These are phyloP conservation scores for Psylliodes chrysocephalus DNA, from an alignment of 2,888 invertebrate genomes.

Conservation along the genomic window DNA sequence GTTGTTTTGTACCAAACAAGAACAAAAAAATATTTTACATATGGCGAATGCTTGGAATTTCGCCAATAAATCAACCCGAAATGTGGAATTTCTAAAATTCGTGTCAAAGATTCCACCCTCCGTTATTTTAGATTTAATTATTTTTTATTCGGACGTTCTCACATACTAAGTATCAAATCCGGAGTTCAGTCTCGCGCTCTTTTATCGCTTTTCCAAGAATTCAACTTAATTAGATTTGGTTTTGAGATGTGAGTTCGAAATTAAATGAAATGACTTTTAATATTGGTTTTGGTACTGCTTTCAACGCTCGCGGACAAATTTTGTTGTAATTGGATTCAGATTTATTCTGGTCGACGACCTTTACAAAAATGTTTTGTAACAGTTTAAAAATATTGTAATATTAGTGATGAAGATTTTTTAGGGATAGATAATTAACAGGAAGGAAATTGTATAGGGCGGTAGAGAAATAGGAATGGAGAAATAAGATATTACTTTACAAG, in stretches of 20 bases:
- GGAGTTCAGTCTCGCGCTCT: neutral
- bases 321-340: too few relatives aligned
- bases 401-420: too few relatives aligned
- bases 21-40: too few relatives aligned
- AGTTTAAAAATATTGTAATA: too few relatives aligned
- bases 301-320: neutral
- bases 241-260: neutral
- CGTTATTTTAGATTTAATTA: slow-evolving; percentile 2
- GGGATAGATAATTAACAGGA: too few relatives aligned
- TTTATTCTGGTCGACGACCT: too few relatives aligned
- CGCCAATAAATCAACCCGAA: slow-evolving; percentile 18
- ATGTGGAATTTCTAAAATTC: slow-evolving; percentile 14
- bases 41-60: slow-evolving; percentile 22
- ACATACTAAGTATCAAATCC: neutral
- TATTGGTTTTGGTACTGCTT: neutral
- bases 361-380: too few relatives aligned
- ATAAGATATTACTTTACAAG: too few relatives aligned
- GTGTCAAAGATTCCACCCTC: neutral
- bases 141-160: neutral
- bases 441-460: too few relatives aligned
- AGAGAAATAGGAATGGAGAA: too few relatives aligned
- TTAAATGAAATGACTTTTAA: neutral
- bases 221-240: slow-evolving; percentile 3
- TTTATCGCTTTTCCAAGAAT: slow-evolving; percentile 1
- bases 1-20: too few relatives aligned